Evolutionary conservation across 2,797 vertebrate genomes (phyloP).

Genomic region (Vespertilio murinus): DNA sequence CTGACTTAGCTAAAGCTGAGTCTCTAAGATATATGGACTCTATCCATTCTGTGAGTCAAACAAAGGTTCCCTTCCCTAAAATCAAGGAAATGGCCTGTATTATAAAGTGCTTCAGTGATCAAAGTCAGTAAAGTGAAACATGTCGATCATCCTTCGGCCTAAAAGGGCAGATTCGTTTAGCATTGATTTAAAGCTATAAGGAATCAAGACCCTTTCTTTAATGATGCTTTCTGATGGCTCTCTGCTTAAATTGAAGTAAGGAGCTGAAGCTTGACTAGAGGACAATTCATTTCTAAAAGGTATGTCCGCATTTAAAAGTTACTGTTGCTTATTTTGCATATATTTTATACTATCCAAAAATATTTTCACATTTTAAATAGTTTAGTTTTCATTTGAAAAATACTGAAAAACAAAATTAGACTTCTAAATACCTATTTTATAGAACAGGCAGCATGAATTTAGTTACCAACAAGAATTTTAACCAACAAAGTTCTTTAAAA

Average conservation of each 20-base stretch:
- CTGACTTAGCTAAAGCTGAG: background rate
- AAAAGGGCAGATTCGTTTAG: conserved; percentile 54
- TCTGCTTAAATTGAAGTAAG: background rate
- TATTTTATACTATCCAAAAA: conserved; percentile 2
- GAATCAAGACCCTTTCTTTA: conserved; percentile 46
- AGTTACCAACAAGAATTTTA: background rate
- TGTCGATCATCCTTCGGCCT: conserved; percentile 35
- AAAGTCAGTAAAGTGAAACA: conserved; percentile 59
- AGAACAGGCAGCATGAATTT: background rate
- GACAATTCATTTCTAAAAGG: background rate
- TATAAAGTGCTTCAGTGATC: conserved; percentile 59
- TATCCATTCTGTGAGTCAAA: background rate
- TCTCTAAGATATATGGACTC: background rate
- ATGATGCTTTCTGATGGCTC: background rate
- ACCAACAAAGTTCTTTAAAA: conserved; percentile 9
- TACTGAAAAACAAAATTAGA: conserved; percentile 9
- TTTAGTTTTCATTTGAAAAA: conserved; percentile 34
- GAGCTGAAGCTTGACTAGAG: background rate
- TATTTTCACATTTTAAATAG: background rate
- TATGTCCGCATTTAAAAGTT: background rate
- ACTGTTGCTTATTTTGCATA: background rate
- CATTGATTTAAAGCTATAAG: conserved; percentile 64
- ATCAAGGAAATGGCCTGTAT: conserved; percentile 26
- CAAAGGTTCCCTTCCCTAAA: conserved; percentile 57
- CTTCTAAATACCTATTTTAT: conserved; percentile 42